Percentiles rank a stretch among this genome's conserved stretches.
These are phyloP conservation scores for Anisognathus igniventris DNA, from an alignment of 2,797 vertebrate genomes.

Conservation along the genomic window DNA sequence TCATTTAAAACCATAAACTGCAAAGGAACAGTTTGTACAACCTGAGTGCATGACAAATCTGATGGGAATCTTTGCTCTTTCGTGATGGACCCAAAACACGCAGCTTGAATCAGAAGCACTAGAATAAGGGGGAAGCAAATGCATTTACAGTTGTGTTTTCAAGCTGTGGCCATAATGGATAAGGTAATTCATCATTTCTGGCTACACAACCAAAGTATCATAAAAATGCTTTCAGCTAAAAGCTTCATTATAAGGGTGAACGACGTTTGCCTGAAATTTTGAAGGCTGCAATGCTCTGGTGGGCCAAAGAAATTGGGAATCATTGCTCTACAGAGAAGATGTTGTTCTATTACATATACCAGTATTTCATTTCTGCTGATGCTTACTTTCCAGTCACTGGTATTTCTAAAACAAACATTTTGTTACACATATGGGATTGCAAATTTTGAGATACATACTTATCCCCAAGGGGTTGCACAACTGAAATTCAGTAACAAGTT, in stretches of 20 bases:
- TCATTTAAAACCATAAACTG: background rate
- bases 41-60: background rate
- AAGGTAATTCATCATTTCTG: slow-evolving; percentile 17
- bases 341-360: background rate
- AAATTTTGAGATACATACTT: background rate
- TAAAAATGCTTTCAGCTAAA: slow-evolving; percentile 43
- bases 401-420: slow-evolving; percentile 6
- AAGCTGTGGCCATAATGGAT: slow-evolving; percentile 14
- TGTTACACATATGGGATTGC: background rate
- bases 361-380: background rate
- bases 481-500: background rate
- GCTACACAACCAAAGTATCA: background rate
- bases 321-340: background rate
- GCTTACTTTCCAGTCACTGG: background rate
- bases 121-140: background rate
- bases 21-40: background rate
- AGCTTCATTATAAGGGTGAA: slow-evolving; percentile 17
- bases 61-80: background rate
- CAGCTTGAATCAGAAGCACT: background rate
- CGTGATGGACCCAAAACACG: fast-evolving
- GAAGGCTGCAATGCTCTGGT: slow-evolving; percentile 31
- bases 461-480: background rate
- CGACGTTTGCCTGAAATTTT: background rate
- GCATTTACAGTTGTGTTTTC: slow-evolving; percentile 14
- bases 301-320: slow-evolving; percentile 38